phyloP scores from a whole-genome alignment of 2,797 vertebrate genomes.

The Anguilla marmorata region DNA sequence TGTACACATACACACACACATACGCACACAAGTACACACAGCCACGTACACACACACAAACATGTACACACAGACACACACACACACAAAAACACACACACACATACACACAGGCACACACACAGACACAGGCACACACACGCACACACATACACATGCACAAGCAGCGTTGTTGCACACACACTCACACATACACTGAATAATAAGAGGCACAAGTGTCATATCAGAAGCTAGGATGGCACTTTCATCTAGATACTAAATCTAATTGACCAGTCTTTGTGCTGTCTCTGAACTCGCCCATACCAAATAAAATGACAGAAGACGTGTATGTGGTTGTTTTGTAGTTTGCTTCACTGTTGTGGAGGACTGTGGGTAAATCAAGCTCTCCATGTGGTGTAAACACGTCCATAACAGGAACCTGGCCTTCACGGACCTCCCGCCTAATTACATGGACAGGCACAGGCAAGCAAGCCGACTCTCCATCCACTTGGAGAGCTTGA shows the following conservation, averaged over 20 bases:
- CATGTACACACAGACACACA: background rate
- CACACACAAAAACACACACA: background rate
- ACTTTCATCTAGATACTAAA: background rate
- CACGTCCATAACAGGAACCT: constrained; percentile 35
- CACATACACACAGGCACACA: background rate
- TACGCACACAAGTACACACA: no score
- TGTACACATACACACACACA: background rate
- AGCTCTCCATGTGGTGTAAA: background rate
- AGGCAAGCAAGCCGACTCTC: background rate
- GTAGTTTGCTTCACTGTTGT: background rate
- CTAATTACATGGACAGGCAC: constrained; percentile 30
- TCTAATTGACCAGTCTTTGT: background rate
- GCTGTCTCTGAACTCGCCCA: background rate
- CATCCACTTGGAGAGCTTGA: background rate
- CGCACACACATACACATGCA: background rate
- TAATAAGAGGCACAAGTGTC: background rate
- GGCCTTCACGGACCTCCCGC: constrained; percentile 24
- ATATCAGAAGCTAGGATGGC: background rate
- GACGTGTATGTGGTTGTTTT: background rate
- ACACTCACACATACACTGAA: no score
- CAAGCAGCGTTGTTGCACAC: background rate
- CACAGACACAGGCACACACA: background rate
- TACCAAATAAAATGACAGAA: background rate
- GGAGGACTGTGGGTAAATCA: background rate
- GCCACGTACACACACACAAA: background rate